These are phyloP conservation scores for Pedetes capensis DNA, from an alignment of 2,113 vertebrate genomes.

Conservation along the genomic window DNA sequence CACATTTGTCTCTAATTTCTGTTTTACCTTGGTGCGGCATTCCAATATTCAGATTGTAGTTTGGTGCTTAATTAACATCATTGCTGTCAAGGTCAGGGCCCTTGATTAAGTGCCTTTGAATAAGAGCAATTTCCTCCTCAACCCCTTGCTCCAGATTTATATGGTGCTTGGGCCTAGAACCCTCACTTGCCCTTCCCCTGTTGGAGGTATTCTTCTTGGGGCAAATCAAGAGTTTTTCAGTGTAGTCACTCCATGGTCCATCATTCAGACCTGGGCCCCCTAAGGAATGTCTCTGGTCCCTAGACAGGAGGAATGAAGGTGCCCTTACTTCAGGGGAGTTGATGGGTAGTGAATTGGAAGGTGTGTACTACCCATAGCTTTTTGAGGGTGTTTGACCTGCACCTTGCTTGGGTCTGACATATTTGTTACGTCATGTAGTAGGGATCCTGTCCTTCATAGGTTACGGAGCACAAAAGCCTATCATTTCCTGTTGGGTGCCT, in stretches of 20 bases:
- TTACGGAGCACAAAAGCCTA: not conserved
- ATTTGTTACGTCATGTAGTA: not conserved
- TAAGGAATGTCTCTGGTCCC: not conserved
- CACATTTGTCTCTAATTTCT: not conserved
- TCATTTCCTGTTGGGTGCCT: not conserved
- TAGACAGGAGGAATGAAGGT: not conserved
- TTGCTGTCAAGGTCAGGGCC: not conserved
- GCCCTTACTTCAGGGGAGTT: not conserved
- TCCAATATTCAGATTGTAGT: constrained; percentile 14
- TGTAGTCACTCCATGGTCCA: not conserved
- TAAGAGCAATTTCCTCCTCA: not conserved
- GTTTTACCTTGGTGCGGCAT: not conserved
- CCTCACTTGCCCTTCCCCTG: not conserved
- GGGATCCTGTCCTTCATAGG: not conserved
- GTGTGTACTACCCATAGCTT: too few relatives aligned
- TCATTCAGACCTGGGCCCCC: not conserved
- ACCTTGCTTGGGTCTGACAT: not conserved
- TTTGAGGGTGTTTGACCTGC: not conserved
- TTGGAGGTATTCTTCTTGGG: not conserved
- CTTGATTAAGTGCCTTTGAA: constrained; percentile 20
- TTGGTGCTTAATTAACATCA: not conserved
- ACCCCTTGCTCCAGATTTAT: not conserved
- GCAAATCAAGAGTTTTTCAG: not conserved
- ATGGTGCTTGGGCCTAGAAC: not conserved
- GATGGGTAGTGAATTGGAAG: not conserved